phyloP scores from a whole-genome alignment of 2,797 vertebrate species.

The Xenentodon cancila region DNA sequence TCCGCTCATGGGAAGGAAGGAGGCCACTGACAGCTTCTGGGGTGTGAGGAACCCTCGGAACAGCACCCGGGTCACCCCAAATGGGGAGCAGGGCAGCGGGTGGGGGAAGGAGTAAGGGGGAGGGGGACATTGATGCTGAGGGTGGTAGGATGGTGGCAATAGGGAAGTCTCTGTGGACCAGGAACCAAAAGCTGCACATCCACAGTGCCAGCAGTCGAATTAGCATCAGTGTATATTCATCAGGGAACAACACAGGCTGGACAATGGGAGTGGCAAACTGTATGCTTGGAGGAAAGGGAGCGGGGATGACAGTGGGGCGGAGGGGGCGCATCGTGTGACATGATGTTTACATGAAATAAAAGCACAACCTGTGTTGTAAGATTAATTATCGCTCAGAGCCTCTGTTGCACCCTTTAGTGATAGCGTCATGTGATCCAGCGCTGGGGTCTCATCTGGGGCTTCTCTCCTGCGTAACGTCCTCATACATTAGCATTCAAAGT shows the following conservation, averaged over 20 bases:
- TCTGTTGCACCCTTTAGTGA: conserved; percentile 81
- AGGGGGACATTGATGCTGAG: conserved; percentile 60
- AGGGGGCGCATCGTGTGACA: conserved; percentile 33
- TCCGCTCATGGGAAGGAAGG: conserved; percentile 99
- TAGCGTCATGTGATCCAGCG: conserved; percentile 32
- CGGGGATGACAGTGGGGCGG: conserved; percentile 40
- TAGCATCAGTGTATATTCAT: conserved; percentile 79
- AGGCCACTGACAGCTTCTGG: conserved; percentile 99
- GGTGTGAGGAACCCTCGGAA: conserved; percentile 94
- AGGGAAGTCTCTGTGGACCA: conserved; percentile 64
- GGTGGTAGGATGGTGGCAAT: conserved; percentile 69
- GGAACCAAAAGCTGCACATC: conserved; percentile 66
- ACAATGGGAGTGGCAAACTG: conserved; percentile 67
- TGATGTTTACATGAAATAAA: conserved; percentile 53
- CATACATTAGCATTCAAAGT: conserved; percentile 93
- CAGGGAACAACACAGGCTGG: conserved; percentile 65
- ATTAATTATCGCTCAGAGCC: conserved; percentile 70
- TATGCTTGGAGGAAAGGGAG: conserved; percentile 42
- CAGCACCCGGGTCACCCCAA: conserved; percentile 90
- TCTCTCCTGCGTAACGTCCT: conserved; percentile 89
- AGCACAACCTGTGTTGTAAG: conserved; percentile 24
- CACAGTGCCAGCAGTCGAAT: conserved; percentile 67
- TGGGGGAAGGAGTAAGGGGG: conserved; percentile 55
- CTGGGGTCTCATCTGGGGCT: conserved; percentile 79
- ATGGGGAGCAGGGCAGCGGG: conserved; percentile 82